Evolutionary conservation across 2,888 invertebrate genomes (phyloP).

Genomic region (Erebia aethiops): DNA sequence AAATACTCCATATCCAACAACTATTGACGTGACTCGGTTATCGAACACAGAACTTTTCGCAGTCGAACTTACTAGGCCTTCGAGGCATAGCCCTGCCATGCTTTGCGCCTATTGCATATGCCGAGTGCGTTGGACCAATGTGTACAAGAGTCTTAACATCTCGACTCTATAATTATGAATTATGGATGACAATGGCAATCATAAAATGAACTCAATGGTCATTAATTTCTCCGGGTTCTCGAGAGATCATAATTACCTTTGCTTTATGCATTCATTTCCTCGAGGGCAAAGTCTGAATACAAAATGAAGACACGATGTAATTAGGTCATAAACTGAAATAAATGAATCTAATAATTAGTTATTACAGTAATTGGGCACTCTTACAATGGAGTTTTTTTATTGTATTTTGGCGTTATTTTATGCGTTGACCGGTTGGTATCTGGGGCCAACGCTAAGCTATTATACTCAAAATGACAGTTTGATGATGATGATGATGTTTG

Average conservation of each 20-base stretch:
- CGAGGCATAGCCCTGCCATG: no score
- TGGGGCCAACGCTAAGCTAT: no score
- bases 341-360: neutral
- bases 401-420: neutral
- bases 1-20: no score
- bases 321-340: constrained; percentile 5
- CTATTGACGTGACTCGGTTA: no score
- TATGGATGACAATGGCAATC: neutral
- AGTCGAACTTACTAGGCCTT: no score
- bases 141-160: neutral
- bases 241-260: constrained; percentile 11
- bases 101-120: no score
- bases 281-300: constrained; percentile 11
- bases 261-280: constrained; percentile 1
- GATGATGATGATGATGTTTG: no score
- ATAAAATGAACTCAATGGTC: neutral
- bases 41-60: no score
- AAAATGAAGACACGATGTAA: constrained; percentile 7
- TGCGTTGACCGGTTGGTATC: neutral
- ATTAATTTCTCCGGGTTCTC: neutral
- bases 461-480: no score
- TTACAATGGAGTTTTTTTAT: neutral
- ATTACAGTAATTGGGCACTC: neutral
- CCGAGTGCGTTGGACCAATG: no score
- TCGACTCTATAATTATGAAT: neutral